Evolutionary conservation across 2,797 vertebrate genomes (phyloP).

Genomic region (Enteromius mattozi): DNA sequence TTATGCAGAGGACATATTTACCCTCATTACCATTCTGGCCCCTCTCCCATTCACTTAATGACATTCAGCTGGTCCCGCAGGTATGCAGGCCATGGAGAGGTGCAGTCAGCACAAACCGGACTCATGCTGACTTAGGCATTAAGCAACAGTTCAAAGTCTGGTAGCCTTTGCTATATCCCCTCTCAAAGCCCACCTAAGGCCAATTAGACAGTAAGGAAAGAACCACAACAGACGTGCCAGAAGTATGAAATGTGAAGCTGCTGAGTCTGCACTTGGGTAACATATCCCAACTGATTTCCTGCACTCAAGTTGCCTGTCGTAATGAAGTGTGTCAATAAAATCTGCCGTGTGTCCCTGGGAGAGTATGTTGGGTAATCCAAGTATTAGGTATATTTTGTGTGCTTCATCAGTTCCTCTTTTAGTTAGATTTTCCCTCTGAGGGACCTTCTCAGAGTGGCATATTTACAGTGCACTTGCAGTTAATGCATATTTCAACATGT

Average conservation of each 20-base stretch:
- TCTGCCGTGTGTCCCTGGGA: background rate
- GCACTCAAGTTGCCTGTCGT: background rate
- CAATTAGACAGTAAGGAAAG: slow-evolving; percentile 60
- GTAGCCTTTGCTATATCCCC: slow-evolving; percentile 55
- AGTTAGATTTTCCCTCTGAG: background rate
- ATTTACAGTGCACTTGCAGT: slow-evolving; percentile 66
- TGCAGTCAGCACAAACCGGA: slow-evolving; percentile 72
- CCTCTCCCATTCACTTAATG: slow-evolving; percentile 71
- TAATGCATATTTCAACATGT: slow-evolving; percentile 62
- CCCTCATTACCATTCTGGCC: slow-evolving; percentile 70
- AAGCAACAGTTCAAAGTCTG: slow-evolving; percentile 56
- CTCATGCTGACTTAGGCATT: slow-evolving; percentile 71
- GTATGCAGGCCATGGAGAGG: slow-evolving; percentile 62
- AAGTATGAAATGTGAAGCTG: slow-evolving; percentile 4
- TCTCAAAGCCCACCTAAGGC: slow-evolving; percentile 47
- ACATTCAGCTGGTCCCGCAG: slow-evolving; percentile 63
- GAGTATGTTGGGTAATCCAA: slow-evolving; percentile 1
- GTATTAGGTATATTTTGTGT: background rate
- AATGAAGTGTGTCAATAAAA: slow-evolving; percentile 18
- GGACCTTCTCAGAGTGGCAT: slow-evolving; percentile 1
- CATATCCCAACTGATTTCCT: slow-evolving; percentile 7
- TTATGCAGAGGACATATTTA: slow-evolving; percentile 54
- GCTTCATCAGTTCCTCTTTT: background rate
- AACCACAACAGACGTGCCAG: slow-evolving; percentile 16
- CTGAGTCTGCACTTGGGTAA: slow-evolving; percentile 12